Evolutionary conservation across 2,888 invertebrate genomes (phyloP), one percentile per base, ranked within the genome.

Genomic region (Amorpha juglandis): DNA sequence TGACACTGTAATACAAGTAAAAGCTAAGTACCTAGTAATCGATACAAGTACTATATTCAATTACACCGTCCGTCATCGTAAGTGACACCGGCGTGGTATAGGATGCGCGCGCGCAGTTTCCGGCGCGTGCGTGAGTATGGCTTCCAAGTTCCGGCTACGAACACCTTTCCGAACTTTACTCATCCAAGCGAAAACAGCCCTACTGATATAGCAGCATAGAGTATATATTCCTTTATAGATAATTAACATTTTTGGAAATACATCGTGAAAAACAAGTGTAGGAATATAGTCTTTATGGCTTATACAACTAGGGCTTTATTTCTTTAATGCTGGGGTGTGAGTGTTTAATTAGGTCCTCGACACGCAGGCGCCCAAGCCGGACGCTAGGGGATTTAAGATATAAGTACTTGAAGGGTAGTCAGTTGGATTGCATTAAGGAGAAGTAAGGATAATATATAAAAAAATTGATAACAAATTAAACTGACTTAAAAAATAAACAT

Each of bases 71-170:
- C 76, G 80, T 77, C 75, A 78, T 75, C 70, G 87, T 86, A 87
- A 88, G 82, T 76, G 88, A 87, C 84, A 90, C 90, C 87, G 83
- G 78, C 87, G 82, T 86, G 82, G 78, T 64, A 47, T 73, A 78
- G 87, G 85, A 83, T 88, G 92, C 92, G 91, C 90, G 72, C 76
- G 88, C 92, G 92, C 91, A 88, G 76, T 80, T 83, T 89, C 90
- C 91, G 90, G 90, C 89, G 87, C 90, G 91, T 90, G 91, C 87
- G 83, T 81, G 87, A 90, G 89, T 90, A 87, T 82, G 92, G 92
- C 91, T 92, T 92, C 92, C 65, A 76, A 80, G 90, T 92, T 92
- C 92, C 92, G 92, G 75, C 72, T 63, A 71, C 75, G 69, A 70
- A 64, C 16, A 62, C 47, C 50, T 42, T 66, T 71, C 21, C 48